Base-by-base conservation (phyloP, 2,888 invertebrate species). In the Strigamia crassipes region DNA sequence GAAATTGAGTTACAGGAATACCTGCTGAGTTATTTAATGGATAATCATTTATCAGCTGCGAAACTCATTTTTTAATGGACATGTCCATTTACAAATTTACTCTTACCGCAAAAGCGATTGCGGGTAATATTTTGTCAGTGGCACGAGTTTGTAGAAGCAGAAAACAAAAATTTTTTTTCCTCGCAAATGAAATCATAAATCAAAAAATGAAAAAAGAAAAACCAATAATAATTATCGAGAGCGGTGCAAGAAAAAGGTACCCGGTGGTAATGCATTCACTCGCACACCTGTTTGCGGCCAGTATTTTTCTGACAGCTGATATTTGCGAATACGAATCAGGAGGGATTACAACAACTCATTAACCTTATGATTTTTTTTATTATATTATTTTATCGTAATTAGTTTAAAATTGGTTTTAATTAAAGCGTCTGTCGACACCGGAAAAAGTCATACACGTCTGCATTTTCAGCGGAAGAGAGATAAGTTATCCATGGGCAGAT, bases 271-370 rank as follows among this genome's bases (percentile, higher is more conserved):
- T 73, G 73, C 73, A 73, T 31, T 73, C 31, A 27, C 27, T 4
- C 10, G 31, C 73, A 13, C 73, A 73, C 73, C 73, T 73, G 73
- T 73, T 73, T 73, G 73, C n/a, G 73, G 73, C 73, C 73, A 73
- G 13, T 73, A 73, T 73, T 73, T 73, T 73, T 73, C 73, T 73
- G 73, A 73, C 73, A 73, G 73, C 73, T 73, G 73, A 73, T 66
- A 73, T 73, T 73, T 73, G 73, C 5, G 73, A 31, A 31, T 73
- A 73, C 31, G 31, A 73, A 73, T 73, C 73, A 31, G 73, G 1
- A 31, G 73, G 73, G 27, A 73, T 4, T 31, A 10, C 12, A 73
- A 73, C 73, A 73, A 27, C 73, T 31, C 73, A 73, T 73, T 73
- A 73, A 10, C 27, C 10, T 31, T 73, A 73, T 27, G 27, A 2